Evolutionary conservation across 2,888 invertebrate genomes (phyloP), one percentile per base, ranked within the genome.

Genomic region (Agrilus biguttatus): DNA sequence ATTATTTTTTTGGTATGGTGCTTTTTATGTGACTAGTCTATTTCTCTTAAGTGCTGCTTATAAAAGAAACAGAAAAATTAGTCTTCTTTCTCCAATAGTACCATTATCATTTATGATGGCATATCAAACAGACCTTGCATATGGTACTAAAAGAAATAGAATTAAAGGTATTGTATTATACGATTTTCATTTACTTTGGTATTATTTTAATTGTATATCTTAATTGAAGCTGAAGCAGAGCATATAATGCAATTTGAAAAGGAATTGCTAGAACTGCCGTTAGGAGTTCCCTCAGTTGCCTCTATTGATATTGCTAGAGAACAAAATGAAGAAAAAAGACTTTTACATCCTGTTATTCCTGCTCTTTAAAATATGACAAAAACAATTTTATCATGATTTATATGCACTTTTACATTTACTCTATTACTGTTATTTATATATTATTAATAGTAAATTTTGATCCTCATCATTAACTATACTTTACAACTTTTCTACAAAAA

Each of bases 181-280:
- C 5, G n/a, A 32, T 33, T 17, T 17, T 39, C 42, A 40, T 43
- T 42, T 37, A 23, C 32, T 39, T 36, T 36, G 35, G 21, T 43
- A 41, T 21, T 41, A 41, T 45, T 36, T 45, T 37, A 47, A 32
- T n/a, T 8, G 14, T 41, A 28, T 33, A 41, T 45, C 33, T 44
- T 14, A 42, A 43, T 59, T 62, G 33, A 57, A 72, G 84, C 75
- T 66, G 85, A 85, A 69, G 85, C 85, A 17, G 83, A 85, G 58
- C 80, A 83, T 63, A 83, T 86, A 45, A 75, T 86, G 73, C 77
- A 80, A 42, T 80, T 80, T 52, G 85, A 86, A 58, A 66, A 70
- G 8, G 78, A 80, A 37, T 63, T 79, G 40, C 62, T 86, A n/a
- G 76, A 78, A 47, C 69, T 80, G 63, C 85, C 86, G 0, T 75